phyloP scores from a whole-genome alignment of 2,797 vertebrate genomes.

The Gymnoscopelus braueri region DNA sequence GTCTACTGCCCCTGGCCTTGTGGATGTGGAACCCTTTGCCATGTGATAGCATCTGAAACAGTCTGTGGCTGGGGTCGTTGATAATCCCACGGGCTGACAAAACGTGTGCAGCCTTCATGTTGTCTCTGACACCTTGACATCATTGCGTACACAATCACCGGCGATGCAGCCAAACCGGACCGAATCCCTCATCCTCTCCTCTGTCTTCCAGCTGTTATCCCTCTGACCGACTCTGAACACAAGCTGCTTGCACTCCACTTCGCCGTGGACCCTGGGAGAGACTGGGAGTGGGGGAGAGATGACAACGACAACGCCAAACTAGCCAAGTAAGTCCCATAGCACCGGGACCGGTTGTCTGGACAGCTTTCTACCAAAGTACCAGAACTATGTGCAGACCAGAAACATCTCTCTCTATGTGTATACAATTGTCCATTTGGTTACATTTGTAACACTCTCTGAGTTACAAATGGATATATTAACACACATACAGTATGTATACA shows the following conservation, averaged over 20 bases:
- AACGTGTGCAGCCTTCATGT: neutral
- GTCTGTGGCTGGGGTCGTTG: conserved; percentile 13
- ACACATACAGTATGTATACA: too few species aligned
- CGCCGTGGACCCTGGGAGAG: conserved; percentile 95
- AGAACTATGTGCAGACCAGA: too few species aligned
- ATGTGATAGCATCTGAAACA: conserved; percentile 34
- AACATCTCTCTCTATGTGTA: too few species aligned
- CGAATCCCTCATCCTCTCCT: conserved; percentile 61
- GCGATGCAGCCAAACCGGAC: conserved; percentile 45
- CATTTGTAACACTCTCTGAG: too few species aligned
- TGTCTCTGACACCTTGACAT: conserved; percentile 21
- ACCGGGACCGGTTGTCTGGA: neutral
- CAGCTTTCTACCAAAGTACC: neutral
- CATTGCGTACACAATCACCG: conserved; percentile 19
- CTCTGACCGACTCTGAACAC: conserved; percentile 98
- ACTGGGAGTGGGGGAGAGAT: conserved; percentile 98
- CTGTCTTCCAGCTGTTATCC: conserved; percentile 92
- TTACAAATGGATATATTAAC: too few species aligned
- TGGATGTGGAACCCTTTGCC: too few species aligned
- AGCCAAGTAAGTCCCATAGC: conserved; percentile 88
- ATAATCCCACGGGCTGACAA: too few species aligned
- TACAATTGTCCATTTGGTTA: too few species aligned
- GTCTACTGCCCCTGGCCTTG: conserved; percentile 7
- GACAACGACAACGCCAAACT: conserved; percentile 94
- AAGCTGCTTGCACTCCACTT: conserved; percentile 98